Percentiles rank a stretch among this genome's conserved stretches.
Conservation (phyloP, 2,888 invertebrate genomes). For the Flexamia atlantica region DNA sequence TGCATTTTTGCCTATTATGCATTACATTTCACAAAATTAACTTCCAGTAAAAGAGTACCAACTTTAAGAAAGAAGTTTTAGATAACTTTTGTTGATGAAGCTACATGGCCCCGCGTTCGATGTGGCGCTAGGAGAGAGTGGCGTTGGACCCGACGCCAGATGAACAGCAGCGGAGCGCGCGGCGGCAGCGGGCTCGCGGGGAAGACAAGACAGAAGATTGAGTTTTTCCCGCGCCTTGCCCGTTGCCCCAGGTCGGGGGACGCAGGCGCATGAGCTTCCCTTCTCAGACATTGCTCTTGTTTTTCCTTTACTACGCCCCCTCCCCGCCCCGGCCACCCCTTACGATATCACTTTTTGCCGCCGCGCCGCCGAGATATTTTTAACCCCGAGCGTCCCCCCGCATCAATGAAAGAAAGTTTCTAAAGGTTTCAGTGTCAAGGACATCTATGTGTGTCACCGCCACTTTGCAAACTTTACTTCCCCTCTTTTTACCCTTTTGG, state of each 20-base stretch:
- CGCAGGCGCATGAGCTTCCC: constrained; percentile 23
- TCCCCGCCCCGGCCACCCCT: constrained; percentile 34
- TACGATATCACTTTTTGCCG: constrained; percentile 57
- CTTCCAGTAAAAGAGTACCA: no score
- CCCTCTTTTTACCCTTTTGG: constrained; percentile 44
- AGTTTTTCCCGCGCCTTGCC: constrained; percentile 26
- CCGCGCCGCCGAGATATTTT: constrained; percentile 53
- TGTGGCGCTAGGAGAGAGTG: background rate
- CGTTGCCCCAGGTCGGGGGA: constrained; percentile 33
- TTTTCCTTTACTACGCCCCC: constrained; percentile 54
- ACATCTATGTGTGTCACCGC: constrained; percentile 52
- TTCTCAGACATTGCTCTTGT: constrained; percentile 39
- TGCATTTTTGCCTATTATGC: background rate
- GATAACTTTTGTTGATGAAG: no score
- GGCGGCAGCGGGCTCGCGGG: background rate
- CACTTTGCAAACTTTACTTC: constrained; percentile 36
- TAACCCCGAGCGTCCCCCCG: constrained; percentile 47
- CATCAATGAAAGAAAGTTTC: constrained; percentile 59
- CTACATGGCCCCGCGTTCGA: no score
- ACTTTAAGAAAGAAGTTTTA: no score
- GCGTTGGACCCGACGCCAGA: no score
- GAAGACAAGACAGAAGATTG: constrained; percentile 28
- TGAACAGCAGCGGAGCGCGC: background rate
- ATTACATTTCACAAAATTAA: no score
- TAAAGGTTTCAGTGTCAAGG: constrained; percentile 59